Base-by-base conservation (phyloP, 2,113 vertebrate species). In the Misgurnus anguillicaudatus region DNA sequence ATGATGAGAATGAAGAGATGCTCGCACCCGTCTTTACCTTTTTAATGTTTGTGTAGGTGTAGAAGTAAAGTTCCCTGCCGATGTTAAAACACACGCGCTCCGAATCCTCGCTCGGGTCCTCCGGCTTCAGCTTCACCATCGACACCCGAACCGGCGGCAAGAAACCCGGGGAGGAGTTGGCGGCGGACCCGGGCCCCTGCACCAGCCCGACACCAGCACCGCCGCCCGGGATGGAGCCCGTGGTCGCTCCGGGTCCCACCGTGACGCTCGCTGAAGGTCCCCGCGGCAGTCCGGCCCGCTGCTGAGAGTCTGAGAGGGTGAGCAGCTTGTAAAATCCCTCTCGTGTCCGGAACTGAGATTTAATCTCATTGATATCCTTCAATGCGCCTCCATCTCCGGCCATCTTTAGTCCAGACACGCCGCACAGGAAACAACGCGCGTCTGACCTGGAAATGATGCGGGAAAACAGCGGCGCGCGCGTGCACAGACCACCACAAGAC, bases 301-400 rank as follows among this genome's bases (percentile, higher is more conserved):
- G 93, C 86, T 93, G 92, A 13, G 93, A 94, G 85, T 94, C 93
- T 0, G 93, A 93, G 86, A 94, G 92, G 66, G 94, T 95, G 74
- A 96, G 93, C 89, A 96, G 94, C 84, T 95, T 95, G 91, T 96
- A 96, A 85, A 95, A 94, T 76, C 95, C 95, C 90, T 96, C 95
- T 69, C 95, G 92, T 85, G 95, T 96, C 83, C 95, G 92, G 89
- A 96, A 96, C 93, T 96, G 95, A 63, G 94, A 95, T 90, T 96
- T 96, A 87, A 96, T 94, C 89, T 96, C 95, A 89, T 94, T 92
- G 86, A 94, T 92, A 92, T 95, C 94, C 87, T 94, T 94, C 90
- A 95, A 90, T 87, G 92, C 88, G 84, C 93, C 90, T 87, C 93
- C 92, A 91, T 95, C 91, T 88, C 92, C 93, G 89, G 94, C 91